phyloP scores from a whole-genome alignment of 2,797 vertebrate genomes.

The Pipistrellus pygmaeus region DNA sequence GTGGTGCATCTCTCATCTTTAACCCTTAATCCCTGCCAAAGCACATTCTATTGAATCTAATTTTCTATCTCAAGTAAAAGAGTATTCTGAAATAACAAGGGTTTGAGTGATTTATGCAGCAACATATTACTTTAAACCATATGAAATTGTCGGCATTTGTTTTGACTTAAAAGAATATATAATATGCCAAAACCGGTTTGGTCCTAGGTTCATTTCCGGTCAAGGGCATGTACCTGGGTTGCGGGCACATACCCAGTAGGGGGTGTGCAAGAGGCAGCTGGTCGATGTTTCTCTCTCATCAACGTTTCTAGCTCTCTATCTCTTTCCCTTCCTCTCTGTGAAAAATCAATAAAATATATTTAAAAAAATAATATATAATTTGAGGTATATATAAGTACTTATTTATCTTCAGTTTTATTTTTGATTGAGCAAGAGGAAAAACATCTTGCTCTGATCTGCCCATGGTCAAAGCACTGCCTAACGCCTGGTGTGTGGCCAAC shows the following conservation, averaged over 20 bases:
- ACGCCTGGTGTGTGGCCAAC: not conserved
- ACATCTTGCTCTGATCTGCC: not conserved
- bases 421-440: not conserved
- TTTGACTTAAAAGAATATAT: slow-evolving; percentile 39
- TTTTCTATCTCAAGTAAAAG: slow-evolving; percentile 36
- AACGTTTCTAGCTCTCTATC: too few species aligned
- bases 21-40: slow-evolving; percentile 34
- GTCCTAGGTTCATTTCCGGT: too few species aligned
- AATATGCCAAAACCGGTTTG: not conserved
- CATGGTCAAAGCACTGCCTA: not conserved
- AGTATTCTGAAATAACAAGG: not conserved
- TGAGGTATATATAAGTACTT: not conserved
- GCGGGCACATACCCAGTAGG: too few species aligned
- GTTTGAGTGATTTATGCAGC: slow-evolving; percentile 57
- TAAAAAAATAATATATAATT: not conserved
- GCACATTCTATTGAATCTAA: not conserved
- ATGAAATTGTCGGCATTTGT: not conserved
- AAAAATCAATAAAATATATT: too few species aligned
- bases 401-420: not conserved
- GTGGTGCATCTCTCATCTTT: not conserved
- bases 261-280: too few species aligned
- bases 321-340: too few species aligned
- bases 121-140: not conserved
- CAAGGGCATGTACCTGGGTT: too few species aligned
- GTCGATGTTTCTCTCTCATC: too few species aligned